A percentile compares a stretch with the other conserved stretches of the same genome.
phyloP scores from a whole-genome alignment of 1,140 invertebrate genomes.

The Cydia amplana region DNA sequence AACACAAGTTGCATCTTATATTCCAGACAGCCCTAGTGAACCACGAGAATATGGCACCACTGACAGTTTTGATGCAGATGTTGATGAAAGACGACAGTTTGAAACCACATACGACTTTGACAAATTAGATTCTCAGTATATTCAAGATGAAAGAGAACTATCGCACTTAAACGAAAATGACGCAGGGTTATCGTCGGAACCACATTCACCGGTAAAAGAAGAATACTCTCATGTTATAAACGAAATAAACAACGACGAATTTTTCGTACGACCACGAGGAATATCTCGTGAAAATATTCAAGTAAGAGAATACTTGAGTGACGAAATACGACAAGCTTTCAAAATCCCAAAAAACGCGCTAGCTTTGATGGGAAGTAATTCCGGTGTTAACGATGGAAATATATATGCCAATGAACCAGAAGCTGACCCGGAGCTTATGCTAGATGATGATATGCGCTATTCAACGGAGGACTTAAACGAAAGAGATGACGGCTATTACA shows the following conservation, averaged over 20 bases:
- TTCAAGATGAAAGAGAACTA: conserved; percentile 52
- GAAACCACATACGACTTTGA: conserved; percentile 71
- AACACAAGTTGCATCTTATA: conserved; percentile 47
- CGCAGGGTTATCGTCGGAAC: conserved; percentile 48
- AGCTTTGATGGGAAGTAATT: conserved; percentile 78
- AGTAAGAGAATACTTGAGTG: conserved; percentile 86
- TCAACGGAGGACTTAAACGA: conserved; percentile 70
- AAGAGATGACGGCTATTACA: conserved; percentile 78
- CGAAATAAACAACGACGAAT: conserved; percentile 92
- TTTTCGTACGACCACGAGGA: conserved; percentile 88
- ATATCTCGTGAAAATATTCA: conserved; percentile 91
- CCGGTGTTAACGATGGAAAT: conserved; percentile 59
- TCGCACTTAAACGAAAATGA: conserved; percentile 43
- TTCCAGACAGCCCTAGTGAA: conserved; percentile 61
- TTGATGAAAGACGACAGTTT: conserved; percentile 51
- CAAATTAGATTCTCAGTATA: conserved; percentile 59
- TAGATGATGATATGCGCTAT: conserved; percentile 70
- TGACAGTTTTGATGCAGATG: conserved; percentile 49
- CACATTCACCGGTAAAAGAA: conserved; percentile 61
- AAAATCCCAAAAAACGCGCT: conserved; percentile 83
- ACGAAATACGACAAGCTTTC: conserved; percentile 89
- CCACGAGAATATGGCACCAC: conserved; percentile 68
- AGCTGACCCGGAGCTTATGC: conserved; percentile 61
- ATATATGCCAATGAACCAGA: conserved; percentile 66
- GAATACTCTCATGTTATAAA: conserved; percentile 83